Evolutionary conservation across 2,888 invertebrate species (phyloP).

Genomic region (Trachelus stipa): DNA sequence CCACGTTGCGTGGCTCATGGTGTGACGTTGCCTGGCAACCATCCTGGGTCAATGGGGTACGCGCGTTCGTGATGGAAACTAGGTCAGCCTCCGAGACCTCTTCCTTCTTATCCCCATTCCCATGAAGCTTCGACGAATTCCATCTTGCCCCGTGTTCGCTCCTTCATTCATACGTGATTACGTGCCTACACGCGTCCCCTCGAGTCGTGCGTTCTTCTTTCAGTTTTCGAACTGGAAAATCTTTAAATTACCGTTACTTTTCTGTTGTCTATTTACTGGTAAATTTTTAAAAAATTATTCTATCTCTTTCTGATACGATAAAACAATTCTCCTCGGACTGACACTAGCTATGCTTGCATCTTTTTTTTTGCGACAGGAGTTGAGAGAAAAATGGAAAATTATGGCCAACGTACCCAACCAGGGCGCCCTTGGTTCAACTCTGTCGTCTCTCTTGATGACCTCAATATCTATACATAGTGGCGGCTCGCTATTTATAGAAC

Average conservation of each 20-base stretch:
- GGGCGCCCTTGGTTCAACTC: constrained; percentile 50
- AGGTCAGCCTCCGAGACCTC: constrained; percentile 48
- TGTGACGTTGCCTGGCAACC: constrained; percentile 53
- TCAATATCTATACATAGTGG: constrained; percentile 53
- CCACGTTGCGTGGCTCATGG: constrained; percentile 39
- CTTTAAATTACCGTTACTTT: no score
- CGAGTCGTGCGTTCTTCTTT: no score
- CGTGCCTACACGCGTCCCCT: no score
- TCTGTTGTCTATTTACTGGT: no score
- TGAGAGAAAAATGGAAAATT: neutral
- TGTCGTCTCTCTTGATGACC: constrained; percentile 48
- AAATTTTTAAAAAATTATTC: no score
- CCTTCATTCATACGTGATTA: neutral
- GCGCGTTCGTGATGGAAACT: constrained; percentile 48
- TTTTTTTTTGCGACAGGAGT: no score
- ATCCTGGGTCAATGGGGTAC: constrained; percentile 55
- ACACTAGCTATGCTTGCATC: no score
- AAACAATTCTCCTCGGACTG: no score
- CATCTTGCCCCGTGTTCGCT: neutral
- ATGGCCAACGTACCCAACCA: neutral
- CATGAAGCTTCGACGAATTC: constrained; percentile 10
- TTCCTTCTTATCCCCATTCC: neutral
- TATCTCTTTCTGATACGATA: no score
- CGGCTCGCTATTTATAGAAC: constrained; percentile 54
- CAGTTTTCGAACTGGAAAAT: no score